Evolutionary conservation across 2,797 vertebrate genomes (phyloP), one percentile per base, ranked within the genome.

Genomic region (Acanthiza pusilla): DNA sequence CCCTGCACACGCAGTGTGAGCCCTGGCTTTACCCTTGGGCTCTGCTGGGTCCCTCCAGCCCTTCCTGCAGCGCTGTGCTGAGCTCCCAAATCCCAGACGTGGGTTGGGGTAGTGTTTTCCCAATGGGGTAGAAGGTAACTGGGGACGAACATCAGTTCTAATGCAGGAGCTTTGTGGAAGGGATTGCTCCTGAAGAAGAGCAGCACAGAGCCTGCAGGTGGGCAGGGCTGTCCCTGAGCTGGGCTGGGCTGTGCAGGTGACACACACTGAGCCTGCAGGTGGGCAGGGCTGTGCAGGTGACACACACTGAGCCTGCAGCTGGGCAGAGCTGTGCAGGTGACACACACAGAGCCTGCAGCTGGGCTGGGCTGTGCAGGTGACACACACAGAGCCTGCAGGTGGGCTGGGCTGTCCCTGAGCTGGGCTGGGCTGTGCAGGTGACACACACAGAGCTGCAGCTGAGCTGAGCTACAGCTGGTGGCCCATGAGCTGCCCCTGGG

Each of bases 41-140:
- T 45, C 36, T 51, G 61, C 76, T 36, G 57, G 9, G 8, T 16
- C 75, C 11, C 78, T 40, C 5, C 16, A 30, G 80, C 5, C 1
- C 8, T 11, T 18, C n/a, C 42, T 5, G 26, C 45, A 18, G 54
- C 2, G 14, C 84, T 30, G 61, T 0, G 2, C 2, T 5, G 17
- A 54, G 27, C 7, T 26, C 30, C 54, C 57, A 32, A 3, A 8
- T 6, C 61, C 42, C 48, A 19, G 51, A 23, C 50, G 4, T 4
- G 14, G 1, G 0, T 19, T 8, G 0, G 2, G 10, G 32, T 2
- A 5, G 29, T 7, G 4, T 54, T 81, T 20, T 19, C 74, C 54
- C 30, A 4, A 6, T 1, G n/a, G 50, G 7, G 5, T 3, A 3
- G 51, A 16, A 76, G 55, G 42, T 22, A 5, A 13, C 2, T 40